Evolutionary conservation across 2,888 invertebrate species (phyloP).

Genomic region (Monochamus alternatus): DNA sequence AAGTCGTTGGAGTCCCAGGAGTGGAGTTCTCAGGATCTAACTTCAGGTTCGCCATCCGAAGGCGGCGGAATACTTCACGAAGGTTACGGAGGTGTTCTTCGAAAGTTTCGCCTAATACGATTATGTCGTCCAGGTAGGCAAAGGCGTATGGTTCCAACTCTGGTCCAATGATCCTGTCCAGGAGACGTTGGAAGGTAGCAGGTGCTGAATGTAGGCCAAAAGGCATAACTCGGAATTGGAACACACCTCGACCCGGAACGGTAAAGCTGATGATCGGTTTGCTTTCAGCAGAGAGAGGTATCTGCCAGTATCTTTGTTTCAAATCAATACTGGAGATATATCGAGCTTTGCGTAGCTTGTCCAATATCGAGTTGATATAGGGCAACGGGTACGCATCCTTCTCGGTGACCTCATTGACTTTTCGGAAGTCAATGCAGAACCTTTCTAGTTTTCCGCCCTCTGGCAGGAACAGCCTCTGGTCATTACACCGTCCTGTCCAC

Average conservation of each 20-base stretch:
- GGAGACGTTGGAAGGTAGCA: neutral
- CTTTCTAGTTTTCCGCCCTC: neutral
- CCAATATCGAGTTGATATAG: too few species aligned
- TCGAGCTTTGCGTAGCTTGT: too few species aligned
- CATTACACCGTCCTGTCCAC: too few species aligned
- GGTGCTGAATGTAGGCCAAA: neutral
- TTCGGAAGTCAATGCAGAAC: constrained; percentile 49
- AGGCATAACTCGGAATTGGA: neutral
- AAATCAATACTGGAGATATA: too few species aligned
- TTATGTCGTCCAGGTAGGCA: neutral
- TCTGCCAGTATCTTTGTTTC: too few species aligned
- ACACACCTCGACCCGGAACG: neutral
- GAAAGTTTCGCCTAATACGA: neutral
- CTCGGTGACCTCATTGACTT: constrained; percentile 31
- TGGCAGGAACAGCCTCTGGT: too few species aligned
- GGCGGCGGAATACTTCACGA: neutral
- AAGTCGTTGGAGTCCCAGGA: constrained; percentile 7
- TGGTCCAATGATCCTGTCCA: neutral
- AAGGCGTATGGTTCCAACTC: neutral
- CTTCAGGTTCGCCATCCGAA: neutral
- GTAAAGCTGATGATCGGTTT: neutral
- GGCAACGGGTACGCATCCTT: too few species aligned
- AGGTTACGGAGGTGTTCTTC: too few species aligned
- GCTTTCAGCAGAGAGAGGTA: neutral
- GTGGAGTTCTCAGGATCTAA: neutral